Conservation (phyloP, 2,888 invertebrate species). For the Branchellion lobata region DNA sequence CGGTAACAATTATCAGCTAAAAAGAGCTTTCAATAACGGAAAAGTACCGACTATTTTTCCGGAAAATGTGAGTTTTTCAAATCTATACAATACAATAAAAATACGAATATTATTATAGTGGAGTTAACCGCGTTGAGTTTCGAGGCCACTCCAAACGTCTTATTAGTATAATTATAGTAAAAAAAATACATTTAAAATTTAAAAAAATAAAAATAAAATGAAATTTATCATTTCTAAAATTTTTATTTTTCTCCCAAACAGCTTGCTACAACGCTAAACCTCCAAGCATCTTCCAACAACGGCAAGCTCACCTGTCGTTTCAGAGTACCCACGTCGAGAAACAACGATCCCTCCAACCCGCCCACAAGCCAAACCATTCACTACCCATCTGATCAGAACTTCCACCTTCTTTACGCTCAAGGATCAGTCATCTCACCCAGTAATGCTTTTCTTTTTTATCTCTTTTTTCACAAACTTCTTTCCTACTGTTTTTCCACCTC, state of each 20-base stretch:
- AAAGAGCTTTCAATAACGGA: not conserved
- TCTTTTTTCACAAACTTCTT: not conserved
- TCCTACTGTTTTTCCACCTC: not conserved
- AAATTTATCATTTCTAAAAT: not conserved
- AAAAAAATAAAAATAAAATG: not conserved
- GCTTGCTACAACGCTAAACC: not conserved
- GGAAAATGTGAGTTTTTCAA: not conserved
- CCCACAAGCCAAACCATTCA: not conserved
- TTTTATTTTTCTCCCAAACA: not conserved
- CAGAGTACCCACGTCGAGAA: too few relatives aligned
- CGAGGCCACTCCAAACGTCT: too few relatives aligned
- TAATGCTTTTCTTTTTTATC: not conserved
- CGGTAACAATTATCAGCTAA: not conserved
- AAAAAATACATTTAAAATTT: not conserved
- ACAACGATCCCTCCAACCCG: not conserved
- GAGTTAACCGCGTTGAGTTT: too few relatives aligned
- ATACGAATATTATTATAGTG: too few relatives aligned
- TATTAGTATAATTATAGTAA: too few relatives aligned
- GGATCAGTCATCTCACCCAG: not conserved
- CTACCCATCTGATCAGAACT: constrained; percentile 5
- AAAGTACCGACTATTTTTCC: not conserved
- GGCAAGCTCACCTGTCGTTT: too few relatives aligned
- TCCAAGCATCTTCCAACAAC: too few relatives aligned
- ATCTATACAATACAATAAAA: too few relatives aligned
- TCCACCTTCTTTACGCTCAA: constrained; percentile 2